phyloP scores from a whole-genome alignment of 2,797 vertebrate species.

The Sebastes vulpes region DNA sequence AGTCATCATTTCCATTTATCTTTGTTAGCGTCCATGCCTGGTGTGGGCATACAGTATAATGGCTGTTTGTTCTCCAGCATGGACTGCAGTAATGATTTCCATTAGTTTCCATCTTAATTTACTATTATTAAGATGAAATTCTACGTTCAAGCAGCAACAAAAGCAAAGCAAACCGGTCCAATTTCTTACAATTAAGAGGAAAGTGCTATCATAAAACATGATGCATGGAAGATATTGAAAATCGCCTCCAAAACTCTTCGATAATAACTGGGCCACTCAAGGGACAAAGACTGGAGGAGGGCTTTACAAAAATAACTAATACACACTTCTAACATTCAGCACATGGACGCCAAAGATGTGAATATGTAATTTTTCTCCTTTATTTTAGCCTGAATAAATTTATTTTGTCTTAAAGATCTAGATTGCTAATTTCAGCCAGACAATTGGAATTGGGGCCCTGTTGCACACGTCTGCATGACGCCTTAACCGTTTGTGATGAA shows the following conservation, averaged over 20 bases:
- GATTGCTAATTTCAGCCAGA: conserved; percentile 46
- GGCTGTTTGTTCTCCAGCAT: conserved; percentile 4
- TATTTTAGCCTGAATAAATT: conserved; percentile 32
- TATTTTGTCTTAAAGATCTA: conserved; percentile 42
- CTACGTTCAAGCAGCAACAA: neutral
- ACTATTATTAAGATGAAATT: conserved; percentile 29
- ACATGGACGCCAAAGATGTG: conserved; percentile 11
- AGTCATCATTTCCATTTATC: neutral
- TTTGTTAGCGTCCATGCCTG: neutral
- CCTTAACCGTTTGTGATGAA: conserved; percentile 35
- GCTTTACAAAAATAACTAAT: conserved; percentile 33
- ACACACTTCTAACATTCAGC: conserved; percentile 4
- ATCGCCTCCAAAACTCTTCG: conserved; percentile 9
- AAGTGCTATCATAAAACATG: conserved; percentile 43
- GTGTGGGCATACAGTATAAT: neutral
- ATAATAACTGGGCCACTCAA: conserved; percentile 16
- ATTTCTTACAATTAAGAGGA: conserved; percentile 23
- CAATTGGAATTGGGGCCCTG: conserved; percentile 23
- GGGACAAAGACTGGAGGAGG: conserved; percentile 8
- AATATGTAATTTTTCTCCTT: conserved; percentile 2
- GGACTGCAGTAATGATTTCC: conserved; percentile 10
- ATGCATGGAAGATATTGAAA: conserved; percentile 37
- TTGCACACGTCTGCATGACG: neutral
- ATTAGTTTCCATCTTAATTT: conserved; percentile 17
- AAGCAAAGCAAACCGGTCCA: conserved; percentile 16